Evolutionary conservation across 2,797 vertebrate species (phyloP), one percentile per base, ranked within the genome.

Genomic region (Strix occidentalis): DNA sequence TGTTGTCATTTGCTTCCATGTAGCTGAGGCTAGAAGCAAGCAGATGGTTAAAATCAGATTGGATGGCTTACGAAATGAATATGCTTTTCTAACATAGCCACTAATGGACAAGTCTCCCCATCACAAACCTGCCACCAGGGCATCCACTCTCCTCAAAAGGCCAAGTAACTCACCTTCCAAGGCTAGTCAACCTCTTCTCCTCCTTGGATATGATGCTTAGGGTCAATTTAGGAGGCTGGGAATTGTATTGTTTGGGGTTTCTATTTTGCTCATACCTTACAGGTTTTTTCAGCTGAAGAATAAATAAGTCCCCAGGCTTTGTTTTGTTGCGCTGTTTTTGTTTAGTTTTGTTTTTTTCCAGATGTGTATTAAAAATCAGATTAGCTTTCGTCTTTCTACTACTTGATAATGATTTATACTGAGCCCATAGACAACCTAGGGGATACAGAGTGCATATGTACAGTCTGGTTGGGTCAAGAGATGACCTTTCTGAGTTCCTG

Each of bases 401-500:
- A n/a, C 50, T 90, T 25, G 10, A n/a, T 82, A 80, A 41, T 74
- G 86, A 83, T 87, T 77, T 91, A 33, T 77, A 61, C 43, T 24
- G 57, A 90, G 43, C 45, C 69, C 35, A 7, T 8, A 69, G 53
- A 65, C 50, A 76, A 8, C 28, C 60, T 63, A 13, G 35, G 80
- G 68, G 37, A 75, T 41, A 41, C 12, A 78, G 54, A 85, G 35
- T 45, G 57, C 19, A 4, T 63, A 21, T 60, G 46, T 53, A 77
- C 39, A 71, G 76, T 33, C 43, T 91, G 56, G 29, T 7, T 93
- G 79, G 87, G 87, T 93, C 89, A 80, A 31, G 50, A 93, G 56
- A 63, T 78, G 87, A 93, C 84, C 84, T 93, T 92, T 91, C 53
- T 43, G 69, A 87, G 84, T 94, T 78, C 43, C 76, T 95, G 35